Conservation (phyloP, 2,888 invertebrate species). For the Pachymerium ferrugineum region DNA sequence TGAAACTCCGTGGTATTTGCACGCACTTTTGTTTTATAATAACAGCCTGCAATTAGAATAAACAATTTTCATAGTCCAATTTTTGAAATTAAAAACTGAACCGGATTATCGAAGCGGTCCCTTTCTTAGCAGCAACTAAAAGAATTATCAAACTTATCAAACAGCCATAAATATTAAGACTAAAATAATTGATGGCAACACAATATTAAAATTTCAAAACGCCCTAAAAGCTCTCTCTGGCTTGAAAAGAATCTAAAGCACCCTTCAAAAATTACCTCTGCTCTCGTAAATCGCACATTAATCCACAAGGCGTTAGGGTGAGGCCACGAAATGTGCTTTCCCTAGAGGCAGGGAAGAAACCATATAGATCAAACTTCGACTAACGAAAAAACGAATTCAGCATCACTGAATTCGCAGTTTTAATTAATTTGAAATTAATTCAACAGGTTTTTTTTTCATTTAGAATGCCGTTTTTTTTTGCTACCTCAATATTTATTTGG, state of each 20-base stretch:
- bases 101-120: no score
- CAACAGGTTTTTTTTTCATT: no score
- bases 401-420: no score
- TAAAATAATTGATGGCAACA: neutral
- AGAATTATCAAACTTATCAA: neutral
- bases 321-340: neutral
- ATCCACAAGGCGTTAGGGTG: constrained; percentile 14
- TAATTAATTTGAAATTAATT: no score
- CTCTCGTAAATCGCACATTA: constrained; percentile 22
- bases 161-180: constrained; percentile 1
- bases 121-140: no score
- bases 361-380: neutral
- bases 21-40: constrained; percentile 83
- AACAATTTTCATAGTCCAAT: constrained; percentile 31
- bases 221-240: neutral
- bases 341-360: neutral
- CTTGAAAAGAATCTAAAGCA: constrained; percentile 19
- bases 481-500: no score
- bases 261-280: constrained; percentile 7
- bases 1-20: constrained; percentile 94
- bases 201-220: neutral
- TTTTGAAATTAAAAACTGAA: no score
- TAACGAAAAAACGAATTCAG: no score
- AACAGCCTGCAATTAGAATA: constrained; percentile 66
- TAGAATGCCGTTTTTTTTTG: no score